Evolutionary conservation across 2,797 vertebrate species (phyloP).

Genomic region (Anguilla anguilla): DNA sequence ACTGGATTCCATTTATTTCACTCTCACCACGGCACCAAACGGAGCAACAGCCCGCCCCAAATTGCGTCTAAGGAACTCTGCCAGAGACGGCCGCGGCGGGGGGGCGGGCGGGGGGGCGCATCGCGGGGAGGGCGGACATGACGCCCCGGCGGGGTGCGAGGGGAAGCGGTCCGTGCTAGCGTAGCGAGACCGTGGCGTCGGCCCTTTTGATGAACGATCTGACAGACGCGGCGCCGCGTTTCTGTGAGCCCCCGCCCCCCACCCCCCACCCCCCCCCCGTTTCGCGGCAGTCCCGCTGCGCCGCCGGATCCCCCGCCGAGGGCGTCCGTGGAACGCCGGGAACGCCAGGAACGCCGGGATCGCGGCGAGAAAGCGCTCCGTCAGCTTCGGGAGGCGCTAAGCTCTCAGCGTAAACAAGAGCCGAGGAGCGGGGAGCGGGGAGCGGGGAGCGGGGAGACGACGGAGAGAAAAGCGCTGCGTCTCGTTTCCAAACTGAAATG

Average conservation of each 20-base stretch:
- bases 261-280: too few species aligned
- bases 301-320: neutral
- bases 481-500: neutral
- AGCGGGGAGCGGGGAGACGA: neutral
- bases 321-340: neutral
- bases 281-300: conserved; percentile 22
- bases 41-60: conserved; percentile 10
- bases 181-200: neutral
- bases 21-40: neutral
- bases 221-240: conserved; percentile 24
- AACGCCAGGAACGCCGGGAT: conserved; percentile 1
- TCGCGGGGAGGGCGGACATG: neutral
- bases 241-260: neutral
- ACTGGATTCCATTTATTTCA: conserved; percentile 25
- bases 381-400: neutral
- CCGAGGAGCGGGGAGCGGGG: too few species aligned
- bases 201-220: conserved; percentile 32
- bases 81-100: neutral
- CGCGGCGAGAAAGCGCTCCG: neutral
- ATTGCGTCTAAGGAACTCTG: conserved; percentile 18
- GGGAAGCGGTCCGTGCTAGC: neutral
- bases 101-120: neutral
- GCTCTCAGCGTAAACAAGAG: neutral
- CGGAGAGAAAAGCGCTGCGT: neutral
- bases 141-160: neutral